These are phyloP conservation scores for Amyelois transitella DNA, from an alignment of 1,140 invertebrate genomes.

Conservation along the genomic window DNA sequence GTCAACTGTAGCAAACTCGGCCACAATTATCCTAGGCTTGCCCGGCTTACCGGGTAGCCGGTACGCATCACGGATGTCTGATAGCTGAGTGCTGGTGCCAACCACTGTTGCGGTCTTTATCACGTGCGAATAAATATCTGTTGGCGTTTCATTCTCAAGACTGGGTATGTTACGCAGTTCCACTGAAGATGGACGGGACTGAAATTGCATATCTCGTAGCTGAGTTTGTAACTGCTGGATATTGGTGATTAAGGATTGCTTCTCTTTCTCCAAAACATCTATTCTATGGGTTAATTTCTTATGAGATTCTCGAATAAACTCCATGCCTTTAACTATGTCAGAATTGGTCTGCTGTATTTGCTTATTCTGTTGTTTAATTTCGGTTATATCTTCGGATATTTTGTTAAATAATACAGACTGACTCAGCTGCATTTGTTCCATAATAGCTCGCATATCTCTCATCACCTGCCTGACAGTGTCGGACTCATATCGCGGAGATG, in stretches of 20 bases:
- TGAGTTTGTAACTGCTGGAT: not conserved
- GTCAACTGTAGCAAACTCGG: not conserved
- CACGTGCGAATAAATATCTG: not conserved
- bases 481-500: not conserved
- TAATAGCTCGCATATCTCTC: not conserved
- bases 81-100: not conserved
- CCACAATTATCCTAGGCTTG: not conserved
- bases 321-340: not conserved
- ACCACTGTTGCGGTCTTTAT: not conserved
- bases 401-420: not conserved
- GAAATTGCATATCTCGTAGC: not conserved
- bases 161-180: not conserved
- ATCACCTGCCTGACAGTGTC: not conserved
- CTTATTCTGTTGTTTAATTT: not conserved
- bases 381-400: not conserved
- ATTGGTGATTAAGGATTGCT: not conserved
- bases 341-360: not conserved
- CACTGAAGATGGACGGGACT: not conserved
- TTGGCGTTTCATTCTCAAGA: not conserved
- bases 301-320: not conserved
- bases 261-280: not conserved
- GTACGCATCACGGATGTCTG: not conserved
- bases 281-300: not conserved
- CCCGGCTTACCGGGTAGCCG: not conserved
- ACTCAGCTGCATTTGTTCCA: not conserved